Conservation (phyloP, 2,797 vertebrate species). For the Myotis myotis region DNA sequence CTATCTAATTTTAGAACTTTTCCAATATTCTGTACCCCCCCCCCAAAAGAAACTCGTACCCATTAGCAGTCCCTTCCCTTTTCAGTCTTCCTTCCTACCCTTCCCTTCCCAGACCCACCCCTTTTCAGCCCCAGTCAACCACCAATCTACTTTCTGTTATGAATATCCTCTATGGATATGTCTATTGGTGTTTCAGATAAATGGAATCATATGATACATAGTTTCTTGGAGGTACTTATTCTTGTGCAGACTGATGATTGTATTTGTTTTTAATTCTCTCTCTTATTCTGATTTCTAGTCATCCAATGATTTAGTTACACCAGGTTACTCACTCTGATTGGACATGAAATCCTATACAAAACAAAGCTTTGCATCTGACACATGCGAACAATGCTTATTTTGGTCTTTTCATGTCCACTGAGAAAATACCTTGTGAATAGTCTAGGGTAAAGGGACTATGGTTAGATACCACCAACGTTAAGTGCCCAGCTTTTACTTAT, state of each 20-base stretch:
- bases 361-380: conserved; percentile 44
- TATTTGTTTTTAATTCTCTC: conserved; percentile 4
- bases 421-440: conserved; percentile 33
- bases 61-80: not conserved
- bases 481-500: not conserved
- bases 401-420: conserved; percentile 24
- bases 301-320: conserved; percentile 43
- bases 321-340: conserved; percentile 12
- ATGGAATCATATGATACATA: not conserved
- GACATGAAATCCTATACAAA: not conserved
- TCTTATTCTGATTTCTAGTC: conserved; percentile 47
- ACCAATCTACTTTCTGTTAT: not conserved
- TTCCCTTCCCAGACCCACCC: not conserved
- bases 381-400: conserved; percentile 22
- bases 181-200: conserved; percentile 4
- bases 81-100: not conserved
- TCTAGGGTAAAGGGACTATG: not conserved
- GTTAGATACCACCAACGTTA: conserved; percentile 41
- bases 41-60: not conserved
- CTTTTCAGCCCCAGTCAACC: not conserved
- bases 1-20: conserved; percentile 13
- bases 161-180: not conserved
- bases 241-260: not conserved
- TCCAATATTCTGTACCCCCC: not conserved
- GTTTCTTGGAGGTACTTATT: conserved; percentile 20